Evolutionary conservation across 2,888 invertebrate genomes (phyloP), one percentile per base, ranked within the genome.

Genomic region (Rhaphigaster nebulosa): DNA sequence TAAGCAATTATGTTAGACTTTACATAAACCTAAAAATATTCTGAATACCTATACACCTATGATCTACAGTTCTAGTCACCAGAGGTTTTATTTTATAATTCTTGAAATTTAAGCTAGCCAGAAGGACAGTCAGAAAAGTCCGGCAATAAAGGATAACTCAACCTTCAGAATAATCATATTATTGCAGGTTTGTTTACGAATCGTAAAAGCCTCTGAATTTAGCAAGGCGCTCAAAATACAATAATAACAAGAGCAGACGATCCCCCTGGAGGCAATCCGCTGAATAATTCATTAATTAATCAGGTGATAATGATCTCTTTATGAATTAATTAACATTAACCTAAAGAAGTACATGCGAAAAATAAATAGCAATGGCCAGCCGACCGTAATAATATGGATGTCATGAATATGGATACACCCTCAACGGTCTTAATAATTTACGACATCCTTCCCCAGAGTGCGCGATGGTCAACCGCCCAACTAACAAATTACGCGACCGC

Each of bases 381-480:
- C 26, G 45, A 50, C n/a, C 84, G 45, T 84, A 50, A 38, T 12
- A 34, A 18, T 45, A 84, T 41, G 65, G 84, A n/a, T 41, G 45
- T 0, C 84, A 84, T 84, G 84, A 45, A 84, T 84, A 84, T 84
- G 84, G 84, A 84, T 84, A n/a, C 45, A 23, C 45, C 41, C 26
- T n/a, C 84, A 84, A 84, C 84, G 84, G 84, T 84, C 84, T 45
- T 45, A 50, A 26, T 84, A 45, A 84, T 84, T 84, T 84, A 84
- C 45, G 45, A 38, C 45, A 84, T 84, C 84, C 84, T 84, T 5
- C 45, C 45, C 45, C 41, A n/a, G 84, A 45, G n/a, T 18, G 84
- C n/a, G n/a, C 84, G 45, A 38, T 45, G 41, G 41, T 45, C 84
- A 45, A 10, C 84, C 45, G 10, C 41, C 26, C 45, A 41, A 80